phyloP scores from a whole-genome alignment of 2,888 invertebrate genomes.

The Trichopria drosophilae region DNA sequence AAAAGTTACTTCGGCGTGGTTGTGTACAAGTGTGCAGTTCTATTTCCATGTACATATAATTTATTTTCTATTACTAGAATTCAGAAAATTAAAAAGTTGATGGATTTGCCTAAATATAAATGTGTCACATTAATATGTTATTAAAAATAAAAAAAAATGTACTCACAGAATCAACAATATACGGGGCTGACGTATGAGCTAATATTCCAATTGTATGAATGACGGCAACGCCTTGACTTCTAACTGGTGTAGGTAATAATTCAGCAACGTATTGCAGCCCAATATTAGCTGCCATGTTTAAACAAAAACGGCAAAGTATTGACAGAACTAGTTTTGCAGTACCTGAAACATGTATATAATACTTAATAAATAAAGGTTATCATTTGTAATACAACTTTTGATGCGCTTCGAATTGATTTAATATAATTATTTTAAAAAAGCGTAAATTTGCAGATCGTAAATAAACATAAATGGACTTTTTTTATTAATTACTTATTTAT shows the following conservation, averaged over 20 bases:
- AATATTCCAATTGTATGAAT: constrained; percentile 89
- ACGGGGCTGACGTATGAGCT: constrained; percentile 79
- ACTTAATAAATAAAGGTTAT: no score
- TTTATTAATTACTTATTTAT: no score
- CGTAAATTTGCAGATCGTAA: no score
- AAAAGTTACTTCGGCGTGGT: no score
- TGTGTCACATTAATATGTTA: constrained; percentile 32
- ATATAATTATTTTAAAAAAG: no score
- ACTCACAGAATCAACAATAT: constrained; percentile 78
- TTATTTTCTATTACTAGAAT: no score
- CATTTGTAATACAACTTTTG: no score
- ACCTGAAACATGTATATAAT: constrained; percentile 59
- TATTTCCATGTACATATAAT: no score
- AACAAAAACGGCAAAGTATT: constrained; percentile 80
- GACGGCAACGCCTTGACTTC: constrained; percentile 83
- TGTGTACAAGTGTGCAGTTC: no score
- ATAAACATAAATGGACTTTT: no score
- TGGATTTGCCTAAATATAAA: not conserved
- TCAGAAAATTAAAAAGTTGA: not conserved
- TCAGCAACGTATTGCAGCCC: constrained; percentile 89
- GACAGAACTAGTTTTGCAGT: constrained; percentile 74
- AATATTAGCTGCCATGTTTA: constrained; percentile 88
- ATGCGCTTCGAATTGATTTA: no score
- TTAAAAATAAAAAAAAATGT: constrained; percentile 59
- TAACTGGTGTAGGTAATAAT: constrained; percentile 80